Evolutionary conservation across 2,113 vertebrate genomes (phyloP), one percentile per base, ranked within the genome.

Genomic region (Acrocephalus kingi): DNA sequence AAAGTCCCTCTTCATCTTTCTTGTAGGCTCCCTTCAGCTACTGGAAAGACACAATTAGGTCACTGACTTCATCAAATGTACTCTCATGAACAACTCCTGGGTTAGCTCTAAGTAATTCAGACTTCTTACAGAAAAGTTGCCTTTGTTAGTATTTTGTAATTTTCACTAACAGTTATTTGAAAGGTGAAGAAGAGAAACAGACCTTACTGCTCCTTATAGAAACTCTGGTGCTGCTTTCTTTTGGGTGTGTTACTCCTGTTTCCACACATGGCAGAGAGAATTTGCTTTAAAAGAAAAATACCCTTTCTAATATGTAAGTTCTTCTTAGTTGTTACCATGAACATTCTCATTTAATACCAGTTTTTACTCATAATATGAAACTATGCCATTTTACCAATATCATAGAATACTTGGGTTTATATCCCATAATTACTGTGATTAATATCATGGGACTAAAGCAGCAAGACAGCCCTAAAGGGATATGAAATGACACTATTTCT

Each of bases 21-120:
- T 22, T 68, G 11, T 31, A 75, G n/a, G 14, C 11, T 76, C 6
- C 21, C n/a, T 69, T 76, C 24, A 27, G 23, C 23, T 39, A 15
- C 39, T 25, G 13, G 11, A 54, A 62, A 18, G 41, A 15, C 21
- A 76, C 20, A 68, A 48, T 62, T 55, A 41, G 39, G 48, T 68
- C 37, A 45, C 18, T 1, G 8, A 13, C 95, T 54, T 37, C 24
- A 66, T 83, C 96, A 97, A 97, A 98, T 98, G 90, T 98, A 81
- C 90, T 89, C 82, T 83, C 85, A 77, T 55, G 58, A 96, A 72
- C 33, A 95, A 71, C 96, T 97, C 96, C 66, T 69, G 71, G 90
- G 95, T 97, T 98, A 95, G 94, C 95, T 97, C 92, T 97, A 97
- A 98, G 98, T 98, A 97, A 98, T 97, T 97, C 78, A 93, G 97